Evolutionary conservation across 2,888 invertebrate species (phyloP), one percentile per base, ranked within the genome.

Genomic region (Syrphus vitripennis): DNA sequence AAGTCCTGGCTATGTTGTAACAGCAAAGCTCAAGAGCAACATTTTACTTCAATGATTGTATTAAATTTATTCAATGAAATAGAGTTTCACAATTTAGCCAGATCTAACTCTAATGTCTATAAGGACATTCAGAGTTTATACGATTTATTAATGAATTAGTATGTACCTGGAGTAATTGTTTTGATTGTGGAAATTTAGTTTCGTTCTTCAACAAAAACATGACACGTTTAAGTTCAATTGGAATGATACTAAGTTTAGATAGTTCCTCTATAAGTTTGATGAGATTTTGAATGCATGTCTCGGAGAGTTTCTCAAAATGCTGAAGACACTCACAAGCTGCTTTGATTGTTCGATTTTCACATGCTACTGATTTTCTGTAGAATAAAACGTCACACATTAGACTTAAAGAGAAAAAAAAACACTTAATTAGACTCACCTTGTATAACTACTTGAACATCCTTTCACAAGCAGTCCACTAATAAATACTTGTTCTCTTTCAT

Each of bases 161-260:
- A 61, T 16, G 10, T 78, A 92, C 92, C 88, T 92, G 92, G 29
- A 92, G 89, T 19, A 92, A 84, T 83, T 91, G 91, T 65, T 90
- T 92, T 16, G 88, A 87, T 55, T 92, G 91, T 0, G 91, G 88
- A 84, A 92, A 92, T 65, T 90, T 88, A 1, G 89, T 87, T 72
- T 91, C 90, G 42, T 90, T 89, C 4, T 92, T 90, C 67, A 92
- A 77, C 12, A 93, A 72, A n/a, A 90, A 88, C 83, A 94, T 93
- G 65, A 95, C 91, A 81, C 93, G 92, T 89, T 94, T 94, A n/a
- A 95, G 91, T 89, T 95, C 94, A 55, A 91, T 91, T 1, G 94
- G 93, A 31, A 93, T 93, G 79, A 95, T 93, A 77, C 94, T 94
- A 81, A 94, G 91, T 75, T 93, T 93, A 14, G 94, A 94, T 9